phyloP scores from a whole-genome alignment of 2,888 invertebrate species.

The Sipha maydis region DNA sequence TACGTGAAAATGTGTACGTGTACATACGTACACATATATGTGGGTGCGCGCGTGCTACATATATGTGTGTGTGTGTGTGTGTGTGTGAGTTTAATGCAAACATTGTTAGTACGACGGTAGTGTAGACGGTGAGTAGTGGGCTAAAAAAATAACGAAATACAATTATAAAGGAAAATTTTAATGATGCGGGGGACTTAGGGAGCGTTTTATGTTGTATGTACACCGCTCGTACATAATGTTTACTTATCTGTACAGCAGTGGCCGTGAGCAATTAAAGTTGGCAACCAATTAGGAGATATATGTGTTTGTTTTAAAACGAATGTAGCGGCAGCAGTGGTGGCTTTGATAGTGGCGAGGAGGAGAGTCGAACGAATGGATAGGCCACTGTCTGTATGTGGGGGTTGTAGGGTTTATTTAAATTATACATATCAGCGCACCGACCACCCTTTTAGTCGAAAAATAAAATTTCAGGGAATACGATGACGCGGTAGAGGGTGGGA shows the following conservation, averaged over 20 bases:
- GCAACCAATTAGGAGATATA: conserved; percentile 60
- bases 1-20: background rate
- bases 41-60: background rate
- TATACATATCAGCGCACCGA: conserved; percentile 11
- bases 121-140: background rate
- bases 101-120: conserved; percentile 54
- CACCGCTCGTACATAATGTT: conserved; percentile 47
- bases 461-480: conserved; percentile 28
- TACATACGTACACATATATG: background rate
- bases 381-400: background rate
- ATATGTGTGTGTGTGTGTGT: background rate
- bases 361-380: conserved; percentile 3
- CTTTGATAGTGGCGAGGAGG: background rate
- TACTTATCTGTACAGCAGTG: conserved; percentile 58
- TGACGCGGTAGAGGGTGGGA: background rate
- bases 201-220: conserved; percentile 46
- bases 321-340: conserved; percentile 6
- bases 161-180: conserved; percentile 62
- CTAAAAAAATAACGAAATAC: conserved; percentile 57
- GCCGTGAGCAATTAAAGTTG: conserved; percentile 61
- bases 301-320: conserved; percentile 57
- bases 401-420: conserved; percentile 50
- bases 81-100: conserved; percentile 42
- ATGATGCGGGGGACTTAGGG: conserved; percentile 59
- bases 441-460: conserved; percentile 42